These are phyloP conservation scores for Ophraella communa DNA, from an alignment of 2,888 invertebrate genomes.

Conservation along the genomic window DNA sequence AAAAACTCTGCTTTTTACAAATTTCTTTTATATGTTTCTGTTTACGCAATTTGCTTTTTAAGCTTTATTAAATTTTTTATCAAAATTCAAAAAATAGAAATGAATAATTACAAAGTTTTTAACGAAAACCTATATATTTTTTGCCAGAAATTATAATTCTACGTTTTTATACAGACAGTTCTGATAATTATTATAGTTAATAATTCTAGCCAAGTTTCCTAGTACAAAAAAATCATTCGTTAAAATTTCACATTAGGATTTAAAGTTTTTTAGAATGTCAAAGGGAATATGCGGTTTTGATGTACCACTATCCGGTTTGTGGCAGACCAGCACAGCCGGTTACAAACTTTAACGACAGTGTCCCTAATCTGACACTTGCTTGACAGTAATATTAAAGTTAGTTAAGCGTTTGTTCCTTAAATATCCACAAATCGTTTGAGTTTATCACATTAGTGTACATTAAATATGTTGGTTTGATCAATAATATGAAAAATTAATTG, in stretches of 20 bases:
- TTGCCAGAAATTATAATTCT: no score
- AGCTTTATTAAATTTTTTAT: no score
- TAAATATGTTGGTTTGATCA: no score
- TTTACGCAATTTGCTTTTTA: no score
- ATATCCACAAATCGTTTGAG: constrained; percentile 15
- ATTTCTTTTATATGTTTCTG: no score
- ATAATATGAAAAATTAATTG: no score
- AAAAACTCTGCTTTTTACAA: no score
- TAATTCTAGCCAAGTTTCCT: constrained; percentile 4
- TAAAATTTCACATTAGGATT: not conserved
- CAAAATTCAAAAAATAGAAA: no score
- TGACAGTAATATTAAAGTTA: constrained; percentile 39
- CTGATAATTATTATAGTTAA: not conserved
- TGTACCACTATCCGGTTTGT: constrained; percentile 40
- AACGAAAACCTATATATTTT: no score
- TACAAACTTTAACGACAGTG: constrained; percentile 41
- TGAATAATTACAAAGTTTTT: no score
- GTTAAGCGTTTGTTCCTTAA: constrained; percentile 1
- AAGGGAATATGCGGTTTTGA: constrained; percentile 40
- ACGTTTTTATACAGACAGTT: no score
- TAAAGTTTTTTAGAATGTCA: constrained; percentile 37
- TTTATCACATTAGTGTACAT: constrained; percentile 2
- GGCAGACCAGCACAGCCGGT: constrained; percentile 36
- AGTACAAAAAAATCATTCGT: not conserved
- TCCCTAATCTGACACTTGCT: constrained; percentile 41